phyloP scores from a whole-genome alignment of 2,888 invertebrate species.

The Caenorhabditis parvicauda region DNA sequence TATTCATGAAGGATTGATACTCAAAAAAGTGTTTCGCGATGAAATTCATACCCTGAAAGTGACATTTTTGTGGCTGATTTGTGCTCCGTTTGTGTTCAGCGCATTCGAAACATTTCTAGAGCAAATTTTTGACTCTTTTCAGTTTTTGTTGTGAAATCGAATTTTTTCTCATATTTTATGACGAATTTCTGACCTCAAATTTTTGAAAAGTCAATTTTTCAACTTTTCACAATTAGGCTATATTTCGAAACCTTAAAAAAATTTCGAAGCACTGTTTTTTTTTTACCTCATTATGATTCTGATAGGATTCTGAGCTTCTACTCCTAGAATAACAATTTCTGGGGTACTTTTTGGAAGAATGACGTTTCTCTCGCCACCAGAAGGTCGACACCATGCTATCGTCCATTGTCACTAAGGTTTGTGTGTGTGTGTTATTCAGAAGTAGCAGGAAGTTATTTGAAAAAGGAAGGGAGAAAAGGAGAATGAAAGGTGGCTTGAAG shows the following conservation, averaged over 20 bases:
- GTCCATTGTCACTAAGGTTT: slow-evolving; percentile 6
- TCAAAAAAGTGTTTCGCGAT: slow-evolving; percentile 62
- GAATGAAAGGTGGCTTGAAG: not conserved
- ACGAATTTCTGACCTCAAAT: too few relatives aligned
- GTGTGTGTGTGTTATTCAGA: not conserved
- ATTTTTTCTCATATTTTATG: not conserved
- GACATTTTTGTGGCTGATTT: too few relatives aligned
- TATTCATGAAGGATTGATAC: slow-evolving; percentile 61
- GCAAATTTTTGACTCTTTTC: slow-evolving; percentile 8
- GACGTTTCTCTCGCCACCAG: slow-evolving; percentile 47
- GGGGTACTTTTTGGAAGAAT: slow-evolving; percentile 17
- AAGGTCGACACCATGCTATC: slow-evolving; percentile 21
- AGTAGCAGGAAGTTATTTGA: slow-evolving; percentile 7
- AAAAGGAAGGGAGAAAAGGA: not conserved
- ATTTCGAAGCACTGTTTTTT: too few relatives aligned
- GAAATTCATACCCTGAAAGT: slow-evolving; percentile 60
- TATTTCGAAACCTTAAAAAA: too few relatives aligned
- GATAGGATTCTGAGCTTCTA: slow-evolving; percentile 22
- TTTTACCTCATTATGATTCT: slow-evolving; percentile 5
- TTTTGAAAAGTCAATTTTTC: too few relatives aligned
- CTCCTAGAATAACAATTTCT: slow-evolving; percentile 31
- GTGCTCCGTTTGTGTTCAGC: too few relatives aligned
- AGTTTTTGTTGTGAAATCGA: slow-evolving; percentile 16
- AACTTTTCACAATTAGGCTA: not conserved
- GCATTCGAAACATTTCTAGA: not conserved